Conservation (phyloP, 2,113 vertebrate species). For the Crypturellus undulatus region DNA sequence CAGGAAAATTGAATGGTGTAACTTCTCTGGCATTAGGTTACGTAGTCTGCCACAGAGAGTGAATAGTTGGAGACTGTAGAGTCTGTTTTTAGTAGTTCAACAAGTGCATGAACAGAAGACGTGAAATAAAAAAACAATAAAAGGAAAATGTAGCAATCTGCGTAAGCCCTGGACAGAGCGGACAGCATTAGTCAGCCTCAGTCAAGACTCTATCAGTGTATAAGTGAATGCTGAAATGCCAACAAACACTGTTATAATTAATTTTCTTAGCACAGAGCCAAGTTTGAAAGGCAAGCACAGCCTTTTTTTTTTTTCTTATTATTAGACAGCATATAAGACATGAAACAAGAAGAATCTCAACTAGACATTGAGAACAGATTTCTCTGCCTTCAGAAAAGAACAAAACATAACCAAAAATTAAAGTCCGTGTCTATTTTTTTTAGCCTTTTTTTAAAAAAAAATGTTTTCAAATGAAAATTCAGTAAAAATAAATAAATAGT, state of each 20-base stretch:
- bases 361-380: background rate
- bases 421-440: background rate
- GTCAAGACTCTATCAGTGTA: fast-evolving
- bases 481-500: background rate
- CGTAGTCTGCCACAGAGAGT: background rate
- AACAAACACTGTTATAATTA: background rate
- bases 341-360: background rate
- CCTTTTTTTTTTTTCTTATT: background rate
- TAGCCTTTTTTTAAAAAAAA: background rate
- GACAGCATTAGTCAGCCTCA: background rate
- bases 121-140: background rate
- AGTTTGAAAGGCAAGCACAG: background rate
- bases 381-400: background rate
- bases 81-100: background rate
- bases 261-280: background rate
- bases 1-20: background rate
- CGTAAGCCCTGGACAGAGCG: background rate
- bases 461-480: no score
- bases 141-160: background rate
- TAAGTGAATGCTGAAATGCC: background rate
- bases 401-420: background rate
- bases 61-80: background rate
- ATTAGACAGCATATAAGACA: background rate
- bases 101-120: background rate
- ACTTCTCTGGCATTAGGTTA: background rate